Evolutionary conservation across 2,888 invertebrate species (phyloP), one percentile per base, ranked within the genome.

Genomic region (Nematopogon swammerdamellus): DNA sequence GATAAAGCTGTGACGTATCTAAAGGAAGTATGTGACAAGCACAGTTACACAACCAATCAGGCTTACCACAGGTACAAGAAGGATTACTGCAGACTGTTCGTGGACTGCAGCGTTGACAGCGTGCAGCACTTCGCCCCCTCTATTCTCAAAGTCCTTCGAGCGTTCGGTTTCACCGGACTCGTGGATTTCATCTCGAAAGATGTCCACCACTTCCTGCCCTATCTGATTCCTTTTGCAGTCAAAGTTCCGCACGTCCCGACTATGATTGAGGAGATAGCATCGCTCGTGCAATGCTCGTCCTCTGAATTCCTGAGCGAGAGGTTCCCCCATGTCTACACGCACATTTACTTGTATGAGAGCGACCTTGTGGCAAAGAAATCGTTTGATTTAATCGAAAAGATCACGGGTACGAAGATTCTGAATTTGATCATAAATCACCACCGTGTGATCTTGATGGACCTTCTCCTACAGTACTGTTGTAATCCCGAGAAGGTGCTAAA

Each of bases 181-280:
- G 82, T 85, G 59, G 86, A 89, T 60, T 87, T 89, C 50, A 74
- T 89, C 50, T 80, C 81, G 0, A 86, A 87, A 62, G 88, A 91
- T 58, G 83, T 85, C 42, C 85, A 86, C 49, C 80, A 88, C 56
- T 79, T 89, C 18, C 67, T 91, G 8, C 87, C 89, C 1, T 77
- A 82, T 68, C 73, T 88, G 58, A 70, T 85, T 61, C 73, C 87
- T 42, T 67, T 85, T 63, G 69, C 85, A 1, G 81, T 82, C 20
- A 83, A 68, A 54, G 76, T 74, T 59, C 82, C 80, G 2, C 75
- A 80, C 59, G 80, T 84, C 1, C 80, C 81, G 42, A 76, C 77
- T 1, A 82, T 91, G 55, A 81, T 91, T 46, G 80, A 82, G 53
- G 87, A 88, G 61, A 80, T 88, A 44, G 84, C 86, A 0, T 72